Evolutionary conservation across 2,797 vertebrate species (phyloP).

Genomic region (Pteropus rufus): DNA sequence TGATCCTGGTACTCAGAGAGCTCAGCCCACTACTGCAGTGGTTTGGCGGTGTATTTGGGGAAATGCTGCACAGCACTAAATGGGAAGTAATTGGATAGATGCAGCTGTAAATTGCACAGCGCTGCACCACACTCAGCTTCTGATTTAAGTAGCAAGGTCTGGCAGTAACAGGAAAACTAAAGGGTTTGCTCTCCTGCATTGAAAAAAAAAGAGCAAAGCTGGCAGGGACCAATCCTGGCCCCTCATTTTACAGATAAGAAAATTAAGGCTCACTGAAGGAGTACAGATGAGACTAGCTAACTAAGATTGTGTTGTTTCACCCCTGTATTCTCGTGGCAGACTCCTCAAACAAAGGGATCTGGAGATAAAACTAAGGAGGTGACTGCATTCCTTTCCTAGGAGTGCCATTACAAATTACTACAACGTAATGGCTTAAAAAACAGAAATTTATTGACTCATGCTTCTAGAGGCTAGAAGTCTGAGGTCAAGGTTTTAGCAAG

Average conservation of each 20-base stretch:
- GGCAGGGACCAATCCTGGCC: not conserved
- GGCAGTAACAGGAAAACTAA: not conserved
- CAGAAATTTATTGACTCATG: too few species aligned
- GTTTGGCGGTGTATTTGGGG: slow-evolving; percentile 32
- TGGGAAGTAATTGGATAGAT: slow-evolving; percentile 60
- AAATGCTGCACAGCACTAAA: slow-evolving; percentile 38
- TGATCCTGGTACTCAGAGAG: slow-evolving; percentile 49
- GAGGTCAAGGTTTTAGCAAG: not conserved
- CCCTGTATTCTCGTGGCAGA: not conserved
- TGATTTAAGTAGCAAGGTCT: not conserved
- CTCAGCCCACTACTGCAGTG: slow-evolving; percentile 12
- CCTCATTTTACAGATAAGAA: not conserved
- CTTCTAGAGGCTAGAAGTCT: not conserved
- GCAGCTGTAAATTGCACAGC: slow-evolving; percentile 2
- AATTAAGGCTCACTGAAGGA: not conserved
- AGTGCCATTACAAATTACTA: rapidly evolving
- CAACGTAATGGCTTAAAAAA: not conserved
- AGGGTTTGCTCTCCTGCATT: not conserved
- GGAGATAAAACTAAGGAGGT: not conserved
- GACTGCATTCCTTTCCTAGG: not conserved
- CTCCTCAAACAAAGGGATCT: not conserved
- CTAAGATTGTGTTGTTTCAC: not conserved
- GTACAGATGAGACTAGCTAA: not conserved
- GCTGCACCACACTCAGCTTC: not conserved
- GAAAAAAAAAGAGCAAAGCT: not conserved